Conservation (phyloP, 2,113 vertebrate species). For the Scopus umbretta region DNA sequence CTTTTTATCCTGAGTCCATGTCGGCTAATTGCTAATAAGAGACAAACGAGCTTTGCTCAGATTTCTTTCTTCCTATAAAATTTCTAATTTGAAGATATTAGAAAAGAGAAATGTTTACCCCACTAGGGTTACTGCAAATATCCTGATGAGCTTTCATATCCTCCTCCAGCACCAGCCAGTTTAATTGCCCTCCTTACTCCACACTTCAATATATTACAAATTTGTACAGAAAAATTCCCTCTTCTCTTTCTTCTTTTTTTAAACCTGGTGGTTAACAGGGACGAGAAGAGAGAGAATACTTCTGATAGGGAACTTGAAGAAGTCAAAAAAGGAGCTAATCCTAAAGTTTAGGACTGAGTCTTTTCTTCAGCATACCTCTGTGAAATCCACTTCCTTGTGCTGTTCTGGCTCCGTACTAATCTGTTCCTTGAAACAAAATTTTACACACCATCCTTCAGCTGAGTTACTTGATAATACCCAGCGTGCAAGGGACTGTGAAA, state of each 20-base stretch:
- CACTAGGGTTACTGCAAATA: slow-evolving; percentile 48
- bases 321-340: background rate
- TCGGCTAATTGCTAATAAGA: slow-evolving; percentile 20
- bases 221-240: background rate
- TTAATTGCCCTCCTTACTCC: slow-evolving; percentile 36
- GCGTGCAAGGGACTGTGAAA: background rate
- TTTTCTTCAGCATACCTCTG: background rate
- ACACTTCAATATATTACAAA: background rate
- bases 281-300: background rate
- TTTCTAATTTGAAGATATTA: slow-evolving; percentile 49
- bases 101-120: slow-evolving; percentile 44
- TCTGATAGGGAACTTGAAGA: background rate
- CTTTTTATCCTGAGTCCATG: background rate
- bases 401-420: background rate
- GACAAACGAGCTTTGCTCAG: background rate
- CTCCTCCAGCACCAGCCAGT: background rate
- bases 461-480: background rate
- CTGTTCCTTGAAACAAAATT: background rate
- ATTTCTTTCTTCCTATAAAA: slow-evolving; percentile 5
- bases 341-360: background rate
- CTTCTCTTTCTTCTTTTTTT: background rate
- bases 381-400: background rate
- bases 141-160: slow-evolving; percentile 30
- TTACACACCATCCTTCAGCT: background rate
- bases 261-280: background rate